Percentiles rank a stretch among this genome's conserved stretches.
Evolutionary conservation across 1,140 invertebrate genomes (phyloP).

Genomic region (Brachionus sp.): DNA sequence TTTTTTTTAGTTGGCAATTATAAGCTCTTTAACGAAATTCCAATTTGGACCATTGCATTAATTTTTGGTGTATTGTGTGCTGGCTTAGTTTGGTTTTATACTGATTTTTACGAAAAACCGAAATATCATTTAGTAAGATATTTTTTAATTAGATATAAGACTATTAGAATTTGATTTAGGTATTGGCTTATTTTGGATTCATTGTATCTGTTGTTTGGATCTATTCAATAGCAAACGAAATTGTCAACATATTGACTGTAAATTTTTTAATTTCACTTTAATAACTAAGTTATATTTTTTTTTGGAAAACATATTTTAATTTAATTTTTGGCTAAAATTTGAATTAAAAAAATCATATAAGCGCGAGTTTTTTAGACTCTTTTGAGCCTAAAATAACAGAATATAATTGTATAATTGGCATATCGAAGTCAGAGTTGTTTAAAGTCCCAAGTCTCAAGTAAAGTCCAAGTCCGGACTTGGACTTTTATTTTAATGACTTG

Average conservation of each 20-base stretch:
- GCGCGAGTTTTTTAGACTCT: no score
- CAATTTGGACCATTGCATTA: conserved; percentile 10
- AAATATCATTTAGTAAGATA: conserved; percentile 21
- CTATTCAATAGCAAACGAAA: conserved; percentile 67
- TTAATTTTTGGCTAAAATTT: no score
- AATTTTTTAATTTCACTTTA: not conserved
- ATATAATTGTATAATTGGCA: no score
- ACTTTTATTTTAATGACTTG: no score
- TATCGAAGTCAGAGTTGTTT: no score
- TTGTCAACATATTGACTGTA: conserved; percentile 65
- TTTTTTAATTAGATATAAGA: not conserved
- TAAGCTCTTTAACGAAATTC: not conserved
- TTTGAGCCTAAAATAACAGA: no score
- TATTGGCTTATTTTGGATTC: conserved; percentile 67
- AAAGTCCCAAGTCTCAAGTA: no score
- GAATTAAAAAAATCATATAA: no score
- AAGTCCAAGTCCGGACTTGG: no score
- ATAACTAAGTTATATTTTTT: no score
- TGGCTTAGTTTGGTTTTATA: not conserved
- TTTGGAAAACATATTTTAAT: no score
- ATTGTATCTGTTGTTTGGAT: conserved; percentile 67
- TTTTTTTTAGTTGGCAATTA: not conserved
- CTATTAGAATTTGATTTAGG: conserved; percentile 51
- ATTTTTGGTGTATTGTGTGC: not conserved
- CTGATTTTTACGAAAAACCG: conserved; percentile 20